Base-by-base conservation (phyloP, 2,888 invertebrate genomes). In the Bombylius major region DNA sequence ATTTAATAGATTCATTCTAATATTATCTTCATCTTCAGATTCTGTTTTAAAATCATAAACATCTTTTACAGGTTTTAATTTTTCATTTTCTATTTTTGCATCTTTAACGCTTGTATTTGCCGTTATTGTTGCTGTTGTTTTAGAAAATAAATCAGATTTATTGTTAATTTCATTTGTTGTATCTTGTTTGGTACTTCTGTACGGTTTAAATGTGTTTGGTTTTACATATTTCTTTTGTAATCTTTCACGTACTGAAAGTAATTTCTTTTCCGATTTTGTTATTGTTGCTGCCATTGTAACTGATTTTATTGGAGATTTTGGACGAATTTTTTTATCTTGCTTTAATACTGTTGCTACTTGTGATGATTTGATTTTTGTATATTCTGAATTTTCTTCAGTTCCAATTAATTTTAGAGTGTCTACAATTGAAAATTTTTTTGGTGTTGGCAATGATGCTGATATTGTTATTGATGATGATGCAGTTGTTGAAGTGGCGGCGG, bases 21-120 rank as follows among this genome's bases (percentile, higher is more conserved):
- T 72, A 6, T 71, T 71, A 23, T 71, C 71, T 50, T 73, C 72
- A 56, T 71, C 71, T 53, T 73, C 73, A 0, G 73, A 73, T 1
- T 73, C 73, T 1, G 72, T 71, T 54, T 72, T 72, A 47, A 73
- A 73, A 54, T 73, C 73, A 14, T 73, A 73, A 6, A 73, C 64
- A 56, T 72, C 72, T 32, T 58, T 55, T 42, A 57, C 56, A 5
- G 51, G 31, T 14, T 52, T 59, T 34, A 48, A 49, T n/a, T 48
- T 50, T 7, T 50, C 50, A 3, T 14, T 11, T 13, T 51, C 55
- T n/a, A 53, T 47, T 39, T 56, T 53, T 12, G 56, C 45, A n/a
- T 61, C 60, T 5, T 47, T 42, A 1, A 49, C 8, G 59, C 6
- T 48, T 2, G 55, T 34, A 32, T 36, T 46, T 39, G 46, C 31